These are phyloP conservation scores for Castor canadensis DNA, from an alignment of 2,113 vertebrate genomes.

Conservation along the genomic window DNA sequence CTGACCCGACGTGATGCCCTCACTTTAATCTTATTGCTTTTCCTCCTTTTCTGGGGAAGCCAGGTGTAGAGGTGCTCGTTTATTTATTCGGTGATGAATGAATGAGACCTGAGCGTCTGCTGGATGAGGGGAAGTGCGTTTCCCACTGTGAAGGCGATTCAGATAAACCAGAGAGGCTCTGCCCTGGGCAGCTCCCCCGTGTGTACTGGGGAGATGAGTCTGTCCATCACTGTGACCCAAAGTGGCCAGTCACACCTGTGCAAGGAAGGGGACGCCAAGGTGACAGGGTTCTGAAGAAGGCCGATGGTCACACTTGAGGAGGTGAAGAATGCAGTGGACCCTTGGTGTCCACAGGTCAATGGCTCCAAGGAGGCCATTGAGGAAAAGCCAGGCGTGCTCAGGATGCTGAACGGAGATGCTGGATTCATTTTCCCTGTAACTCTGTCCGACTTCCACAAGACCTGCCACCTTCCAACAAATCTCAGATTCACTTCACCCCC, in stretches of 20 bases:
- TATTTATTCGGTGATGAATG: background rate
- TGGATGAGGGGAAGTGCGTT: background rate
- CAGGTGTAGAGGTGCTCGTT: background rate
- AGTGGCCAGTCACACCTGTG: background rate
- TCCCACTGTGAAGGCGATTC: background rate
- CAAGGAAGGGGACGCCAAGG: too few species aligned
- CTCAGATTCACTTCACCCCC: too few species aligned
- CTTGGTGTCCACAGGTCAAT: too few species aligned
- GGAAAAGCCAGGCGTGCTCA: too few species aligned
- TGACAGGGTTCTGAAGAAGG: background rate
- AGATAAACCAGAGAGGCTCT: background rate
- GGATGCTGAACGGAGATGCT: too few species aligned
- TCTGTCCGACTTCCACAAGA: too few species aligned
- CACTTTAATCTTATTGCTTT: background rate
- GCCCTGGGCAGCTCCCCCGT: fast-evolving
- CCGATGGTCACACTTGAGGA: fast-evolving
- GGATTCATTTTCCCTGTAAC: too few species aligned
- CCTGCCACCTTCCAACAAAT: too few species aligned
- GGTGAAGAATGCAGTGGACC: fast-evolving
- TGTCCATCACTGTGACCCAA: fast-evolving
- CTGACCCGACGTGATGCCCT: too few species aligned
- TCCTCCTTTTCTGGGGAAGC: background rate
- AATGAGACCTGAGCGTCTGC: background rate
- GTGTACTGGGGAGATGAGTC: too few species aligned
- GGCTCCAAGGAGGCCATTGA: too few species aligned